Percentiles rank a stretch among this genome's conserved stretches.
phyloP scores from a whole-genome alignment of 2,888 invertebrate species.

The Crepidodera aurea region DNA sequence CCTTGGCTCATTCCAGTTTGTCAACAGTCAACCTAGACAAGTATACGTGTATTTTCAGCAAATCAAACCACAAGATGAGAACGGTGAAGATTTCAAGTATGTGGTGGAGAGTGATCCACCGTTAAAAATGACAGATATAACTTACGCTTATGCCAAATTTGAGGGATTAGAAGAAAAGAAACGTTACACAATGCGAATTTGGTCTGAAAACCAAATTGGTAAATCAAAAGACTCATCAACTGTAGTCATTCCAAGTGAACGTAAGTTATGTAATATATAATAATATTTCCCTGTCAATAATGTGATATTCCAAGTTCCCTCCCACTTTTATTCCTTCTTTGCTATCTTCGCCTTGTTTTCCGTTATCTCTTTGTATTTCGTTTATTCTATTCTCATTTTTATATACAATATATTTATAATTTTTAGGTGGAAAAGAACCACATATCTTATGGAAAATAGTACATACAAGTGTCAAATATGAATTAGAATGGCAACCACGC shows the following conservation, averaged over 20 bases:
- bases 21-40: slow-evolving; percentile 39
- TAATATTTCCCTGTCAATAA: slow-evolving; percentile 20
- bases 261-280: slow-evolving; percentile 42
- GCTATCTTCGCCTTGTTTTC: no score
- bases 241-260: slow-evolving; percentile 66
- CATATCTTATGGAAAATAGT: slow-evolving; percentile 66
- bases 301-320: no score
- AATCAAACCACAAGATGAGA: slow-evolving; percentile 69
- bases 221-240: slow-evolving; percentile 66
- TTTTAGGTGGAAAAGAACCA: slow-evolving; percentile 45
- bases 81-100: slow-evolving; percentile 79
- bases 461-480: slow-evolving; percentile 68
- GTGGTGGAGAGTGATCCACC: slow-evolving; percentile 57
- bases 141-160: slow-evolving; percentile 69
- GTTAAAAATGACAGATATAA: slow-evolving; percentile 65
- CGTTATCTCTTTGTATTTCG: no score
- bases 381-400: no score
- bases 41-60: slow-evolving; percentile 83
- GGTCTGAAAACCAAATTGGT: slow-evolving; percentile 70
- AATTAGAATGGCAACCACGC: slow-evolving; percentile 77
- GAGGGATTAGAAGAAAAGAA: slow-evolving; percentile 59
- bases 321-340: no score
- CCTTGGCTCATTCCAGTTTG: slow-evolving; percentile 75
- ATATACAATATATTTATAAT: no score
- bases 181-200: slow-evolving; percentile 65